Conservation (phyloP, 2,113 vertebrate genomes). For the Aix galericulata region DNA sequence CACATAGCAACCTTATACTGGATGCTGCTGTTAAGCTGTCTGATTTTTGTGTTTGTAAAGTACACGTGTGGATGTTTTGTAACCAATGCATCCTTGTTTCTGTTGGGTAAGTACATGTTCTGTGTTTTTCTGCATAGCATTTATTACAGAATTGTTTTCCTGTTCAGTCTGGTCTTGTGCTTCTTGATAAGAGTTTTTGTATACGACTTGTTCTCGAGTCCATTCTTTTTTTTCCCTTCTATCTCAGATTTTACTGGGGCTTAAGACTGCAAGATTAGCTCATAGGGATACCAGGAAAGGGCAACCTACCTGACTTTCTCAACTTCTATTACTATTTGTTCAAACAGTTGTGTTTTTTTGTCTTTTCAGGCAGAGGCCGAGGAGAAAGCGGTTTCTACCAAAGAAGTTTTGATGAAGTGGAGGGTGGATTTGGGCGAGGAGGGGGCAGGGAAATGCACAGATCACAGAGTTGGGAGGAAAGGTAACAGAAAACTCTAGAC, state of each 20-base stretch:
- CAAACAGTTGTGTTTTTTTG: slow-evolving; percentile 62
- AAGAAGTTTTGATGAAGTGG: slow-evolving; percentile 99
- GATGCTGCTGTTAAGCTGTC: not conserved
- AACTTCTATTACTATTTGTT: slow-evolving; percentile 10
- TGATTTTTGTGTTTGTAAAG: not conserved
- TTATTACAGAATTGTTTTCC: slow-evolving; percentile 11
- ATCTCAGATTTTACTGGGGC: not conserved
- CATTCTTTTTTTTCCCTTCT: not conserved
- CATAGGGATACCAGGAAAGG: not conserved
- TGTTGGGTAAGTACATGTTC: slow-evolving; percentile 35
- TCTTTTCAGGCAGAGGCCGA: slow-evolving; percentile 91
- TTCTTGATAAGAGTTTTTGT: slow-evolving; percentile 8
- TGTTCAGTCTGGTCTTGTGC: not conserved
- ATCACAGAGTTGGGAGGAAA: slow-evolving; percentile 99
- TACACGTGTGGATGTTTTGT: not conserved
- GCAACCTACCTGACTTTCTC: slow-evolving; percentile 9
- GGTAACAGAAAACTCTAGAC: slow-evolving; percentile 77
- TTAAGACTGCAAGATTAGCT: not conserved
- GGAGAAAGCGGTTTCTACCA: slow-evolving; percentile 99
- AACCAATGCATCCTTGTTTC: not conserved
- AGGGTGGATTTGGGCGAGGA: slow-evolving; percentile 95
- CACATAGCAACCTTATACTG: not conserved
- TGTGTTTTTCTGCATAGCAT: not conserved
- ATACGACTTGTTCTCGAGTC: not conserved
- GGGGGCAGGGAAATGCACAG: slow-evolving; percentile 94